phyloP scores from a whole-genome alignment of 2,113 vertebrate genomes.

The Nycticebus coucang region DNA sequence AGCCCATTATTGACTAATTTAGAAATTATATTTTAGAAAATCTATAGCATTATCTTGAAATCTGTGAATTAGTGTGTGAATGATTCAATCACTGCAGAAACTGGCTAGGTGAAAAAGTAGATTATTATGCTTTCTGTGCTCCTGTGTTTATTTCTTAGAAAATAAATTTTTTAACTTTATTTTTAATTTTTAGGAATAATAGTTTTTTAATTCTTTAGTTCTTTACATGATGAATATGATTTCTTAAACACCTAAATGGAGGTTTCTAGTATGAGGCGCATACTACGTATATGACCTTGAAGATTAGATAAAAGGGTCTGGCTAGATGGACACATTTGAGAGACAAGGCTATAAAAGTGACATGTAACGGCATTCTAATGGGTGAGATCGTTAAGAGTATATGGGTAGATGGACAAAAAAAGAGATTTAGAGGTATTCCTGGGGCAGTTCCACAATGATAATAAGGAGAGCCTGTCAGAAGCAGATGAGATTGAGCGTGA shows the following conservation, averaged over 20 bases:
- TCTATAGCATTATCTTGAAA: neutral
- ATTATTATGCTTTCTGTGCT: neutral
- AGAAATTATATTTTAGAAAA: neutral
- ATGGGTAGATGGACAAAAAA: neutral
- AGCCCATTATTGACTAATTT: neutral
- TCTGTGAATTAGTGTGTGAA: neutral
- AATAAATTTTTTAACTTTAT: neutral
- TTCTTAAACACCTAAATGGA: neutral
- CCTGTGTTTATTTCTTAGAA: neutral
- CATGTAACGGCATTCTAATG: neutral
- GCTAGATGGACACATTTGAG: neutral
- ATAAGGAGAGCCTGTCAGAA: neutral
- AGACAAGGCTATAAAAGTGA: neutral
- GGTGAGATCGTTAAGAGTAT: neutral
- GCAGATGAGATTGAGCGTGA: neutral
- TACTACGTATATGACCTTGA: neutral
- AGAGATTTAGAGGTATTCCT: neutral
- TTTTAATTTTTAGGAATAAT: conserved; percentile 2
- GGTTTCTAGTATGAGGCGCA: neutral
- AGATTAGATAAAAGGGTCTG: neutral
- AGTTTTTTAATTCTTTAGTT: neutral
- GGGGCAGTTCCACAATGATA: neutral
- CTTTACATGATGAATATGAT: neutral
- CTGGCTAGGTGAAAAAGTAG: neutral
- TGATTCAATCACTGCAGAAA: conserved; percentile 2